Base-by-base conservation (phyloP, 2,888 invertebrate species). In the Euzophera pinguis region DNA sequence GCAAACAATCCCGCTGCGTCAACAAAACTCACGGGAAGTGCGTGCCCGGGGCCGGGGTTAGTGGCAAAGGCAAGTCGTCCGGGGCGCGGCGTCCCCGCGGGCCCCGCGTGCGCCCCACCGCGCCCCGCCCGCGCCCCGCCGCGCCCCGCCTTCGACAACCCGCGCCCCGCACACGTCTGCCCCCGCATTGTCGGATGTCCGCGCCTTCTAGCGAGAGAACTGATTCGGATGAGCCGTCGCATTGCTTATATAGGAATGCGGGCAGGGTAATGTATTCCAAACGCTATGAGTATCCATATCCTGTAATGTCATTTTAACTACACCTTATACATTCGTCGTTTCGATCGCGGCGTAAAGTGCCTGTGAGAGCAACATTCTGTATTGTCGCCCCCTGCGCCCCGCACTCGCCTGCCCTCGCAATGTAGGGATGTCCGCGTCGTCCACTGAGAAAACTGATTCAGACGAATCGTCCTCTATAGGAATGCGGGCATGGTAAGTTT, bases 201-300 rank as follows among this genome's bases (percentile, higher is more conserved):
- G 82, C 90, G 66, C 89, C 78, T 17, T 84, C 86, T 9, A 82
- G 82, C 65, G 88, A 85, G 59, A 63, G 91, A 53, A 84, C 84
- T 0, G 89, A 90, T 71, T 86, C 87, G 1, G 88, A 89, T 50
- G 86, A 86, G 35, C 81, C 86, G 0, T 67, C 79, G 38, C 78
- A 79, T 29, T 70, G 69, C 29, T 55, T 78, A 1, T 84, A 76
- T 57, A 62, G 84, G 53, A 73, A 65, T 32, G 65, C 74, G 0
- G 78, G 72, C 53, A 68, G 81, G 68, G 87, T 84, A n/a, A n/a
- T n/a, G n/a, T n/a, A n/a, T n/a, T n/a, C n/a, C n/a, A n/a, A n/a
- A n/a, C n/a, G n/a, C n/a, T n/a, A n/a, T n/a, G n/a, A n/a, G n/a
- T n/a, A n/a, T n/a, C n/a, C n/a, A n/a, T n/a, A n/a, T n/a, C n/a